Evolutionary conservation across 2,797 vertebrate species (phyloP).

Genomic region (Mycteria americana): DNA sequence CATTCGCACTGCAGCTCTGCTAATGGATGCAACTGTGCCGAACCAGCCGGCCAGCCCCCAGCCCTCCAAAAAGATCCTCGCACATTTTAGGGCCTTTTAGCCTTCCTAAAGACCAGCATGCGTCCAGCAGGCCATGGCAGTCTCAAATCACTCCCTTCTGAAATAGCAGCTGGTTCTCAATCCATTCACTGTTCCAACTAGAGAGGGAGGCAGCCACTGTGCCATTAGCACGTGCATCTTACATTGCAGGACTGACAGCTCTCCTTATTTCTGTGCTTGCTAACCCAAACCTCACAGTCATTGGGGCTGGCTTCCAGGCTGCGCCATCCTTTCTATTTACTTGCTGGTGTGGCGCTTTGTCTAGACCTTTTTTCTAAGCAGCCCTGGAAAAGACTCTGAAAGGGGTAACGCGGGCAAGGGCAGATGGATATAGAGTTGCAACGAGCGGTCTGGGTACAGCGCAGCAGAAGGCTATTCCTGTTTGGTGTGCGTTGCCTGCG

Average conservation of each 20-base stretch:
- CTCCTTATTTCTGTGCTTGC: background rate
- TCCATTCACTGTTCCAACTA: background rate
- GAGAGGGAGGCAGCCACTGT: background rate
- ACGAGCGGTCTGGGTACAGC: accelerated
- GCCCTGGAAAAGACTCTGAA: background rate
- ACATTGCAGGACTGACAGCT: background rate
- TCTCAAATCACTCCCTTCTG: background rate
- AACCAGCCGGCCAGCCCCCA: background rate
- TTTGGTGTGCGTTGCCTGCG: background rate
- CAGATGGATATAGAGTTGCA: background rate
- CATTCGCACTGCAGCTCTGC: background rate
- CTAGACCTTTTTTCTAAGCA: background rate
- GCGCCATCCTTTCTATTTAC: background rate
- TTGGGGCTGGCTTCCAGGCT: background rate
- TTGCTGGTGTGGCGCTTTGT: background rate
- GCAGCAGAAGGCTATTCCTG: background rate
- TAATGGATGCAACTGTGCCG: background rate
- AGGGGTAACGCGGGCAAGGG: accelerated
- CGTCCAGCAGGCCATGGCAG: background rate
- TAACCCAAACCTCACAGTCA: background rate
- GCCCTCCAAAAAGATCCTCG: background rate
- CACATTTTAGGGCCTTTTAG: background rate
- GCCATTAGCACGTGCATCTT: background rate
- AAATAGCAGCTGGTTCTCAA: background rate
- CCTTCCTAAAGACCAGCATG: background rate